Percentiles rank a stretch among this genome's conserved stretches.
Evolutionary conservation across 2,113 vertebrate genomes (phyloP).

Genomic region (Erythrocebus patas): DNA sequence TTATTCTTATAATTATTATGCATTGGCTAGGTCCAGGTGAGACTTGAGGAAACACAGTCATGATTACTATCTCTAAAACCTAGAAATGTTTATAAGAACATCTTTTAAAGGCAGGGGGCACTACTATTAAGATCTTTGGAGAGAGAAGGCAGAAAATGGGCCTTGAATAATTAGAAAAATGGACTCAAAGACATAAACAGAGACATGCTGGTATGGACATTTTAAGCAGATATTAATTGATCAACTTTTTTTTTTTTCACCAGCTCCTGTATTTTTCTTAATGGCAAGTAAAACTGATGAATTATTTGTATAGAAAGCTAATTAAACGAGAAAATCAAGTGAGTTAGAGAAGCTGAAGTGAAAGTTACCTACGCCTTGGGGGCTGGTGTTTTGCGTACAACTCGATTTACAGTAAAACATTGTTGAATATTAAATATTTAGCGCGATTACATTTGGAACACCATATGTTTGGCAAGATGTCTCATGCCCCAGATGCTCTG

Average conservation of each 20-base stretch:
- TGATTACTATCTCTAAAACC: not conserved
- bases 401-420: slow-evolving; percentile 29
- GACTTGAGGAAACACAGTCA: not conserved
- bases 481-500: slow-evolving; percentile 28
- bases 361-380: slow-evolving; percentile 24
- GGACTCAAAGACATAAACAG: not conserved
- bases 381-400: slow-evolving; percentile 22
- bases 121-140: not conserved
- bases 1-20: not conserved
- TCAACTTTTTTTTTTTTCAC: not conserved
- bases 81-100: not conserved
- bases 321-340: not conserved
- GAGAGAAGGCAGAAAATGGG: not conserved
- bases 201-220: not conserved
- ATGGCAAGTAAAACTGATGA: slow-evolving; percentile 9
- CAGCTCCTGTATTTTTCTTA: not conserved
- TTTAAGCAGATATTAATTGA: not conserved
- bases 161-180: slow-evolving; percentile 19
- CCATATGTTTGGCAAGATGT: slow-evolving; percentile 42
- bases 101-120: not conserved
- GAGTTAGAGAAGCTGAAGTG: slow-evolving; percentile 24
- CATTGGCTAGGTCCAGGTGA: not conserved
- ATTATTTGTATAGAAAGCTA: slow-evolving; percentile 3
- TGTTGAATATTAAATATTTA: slow-evolving; percentile 72
- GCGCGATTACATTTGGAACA: slow-evolving; percentile 54